These are phyloP conservation scores for Blastobasis lacticolella DNA, from an alignment of 2,888 invertebrate species.

Conservation along the genomic window DNA sequence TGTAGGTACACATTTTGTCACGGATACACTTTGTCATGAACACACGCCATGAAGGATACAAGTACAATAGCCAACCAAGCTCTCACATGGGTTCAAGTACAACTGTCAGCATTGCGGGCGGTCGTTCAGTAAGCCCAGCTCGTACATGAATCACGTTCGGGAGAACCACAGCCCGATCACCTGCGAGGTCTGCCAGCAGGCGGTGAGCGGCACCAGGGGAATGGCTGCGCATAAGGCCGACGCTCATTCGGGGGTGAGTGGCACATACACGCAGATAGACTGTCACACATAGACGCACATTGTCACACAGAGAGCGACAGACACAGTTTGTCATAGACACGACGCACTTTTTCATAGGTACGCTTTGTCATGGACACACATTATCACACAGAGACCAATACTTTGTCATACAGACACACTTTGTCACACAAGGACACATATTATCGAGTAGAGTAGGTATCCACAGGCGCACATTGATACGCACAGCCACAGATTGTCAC, in stretches of 20 bases:
- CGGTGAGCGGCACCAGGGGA: slow-evolving; percentile 22
- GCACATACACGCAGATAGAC: background rate
- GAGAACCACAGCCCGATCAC: slow-evolving; percentile 6
- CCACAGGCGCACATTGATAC: background rate
- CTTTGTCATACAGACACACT: background rate
- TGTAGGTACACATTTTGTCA: no score
- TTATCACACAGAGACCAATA: background rate
- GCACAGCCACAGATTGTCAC: background rate
- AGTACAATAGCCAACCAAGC: no score
- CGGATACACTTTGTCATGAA: no score
- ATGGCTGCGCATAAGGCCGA: slow-evolving; percentile 22
- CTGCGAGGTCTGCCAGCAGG: slow-evolving; percentile 24
- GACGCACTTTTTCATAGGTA: background rate
- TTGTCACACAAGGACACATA: background rate
- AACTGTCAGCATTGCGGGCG: background rate
- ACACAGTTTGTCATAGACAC: background rate
- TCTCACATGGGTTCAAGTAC: no score
- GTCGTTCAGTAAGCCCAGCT: slow-evolving; percentile 7
- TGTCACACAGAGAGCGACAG: background rate
- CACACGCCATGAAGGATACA: no score
- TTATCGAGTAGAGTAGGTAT: background rate
- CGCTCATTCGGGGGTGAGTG: slow-evolving; percentile 20
- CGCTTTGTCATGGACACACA: background rate
- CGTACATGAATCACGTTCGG: slow-evolving; percentile 9
- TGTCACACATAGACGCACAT: background rate